Percentiles rank a stretch among this genome's conserved stretches.
Conservation (phyloP, 2,888 invertebrate species). For the Lacanobia wlatinum region DNA sequence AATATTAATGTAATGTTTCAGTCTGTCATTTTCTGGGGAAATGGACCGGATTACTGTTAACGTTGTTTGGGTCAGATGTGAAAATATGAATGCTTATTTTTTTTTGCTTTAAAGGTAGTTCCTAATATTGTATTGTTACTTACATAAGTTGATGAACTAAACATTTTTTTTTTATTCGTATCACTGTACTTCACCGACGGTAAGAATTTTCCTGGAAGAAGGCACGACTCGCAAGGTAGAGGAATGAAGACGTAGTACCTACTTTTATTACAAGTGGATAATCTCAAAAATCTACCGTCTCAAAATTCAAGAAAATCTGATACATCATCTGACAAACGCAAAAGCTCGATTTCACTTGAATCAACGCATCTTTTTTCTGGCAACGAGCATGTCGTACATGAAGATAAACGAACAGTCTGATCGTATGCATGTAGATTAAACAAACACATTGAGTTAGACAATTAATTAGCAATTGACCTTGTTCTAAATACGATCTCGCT, state of each 20-base stretch:
- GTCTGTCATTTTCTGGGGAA: constrained; percentile 1
- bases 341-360: background rate
- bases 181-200: background rate
- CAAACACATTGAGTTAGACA: constrained; percentile 47
- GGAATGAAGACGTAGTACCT: too few relatives aligned
- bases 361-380: constrained; percentile 1
- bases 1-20: constrained; percentile 1
- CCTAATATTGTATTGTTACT: too few relatives aligned
- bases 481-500: constrained; percentile 60
- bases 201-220: background rate
- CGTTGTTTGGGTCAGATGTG: background rate
- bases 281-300: too few relatives aligned
- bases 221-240: background rate
- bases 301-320: background rate
- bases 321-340: background rate
- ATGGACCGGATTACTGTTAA: constrained; percentile 12
- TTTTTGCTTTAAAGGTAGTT: too few relatives aligned
- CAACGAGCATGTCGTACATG: constrained; percentile 2
- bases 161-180: too few relatives aligned
- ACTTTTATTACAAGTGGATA: too few relatives aligned
- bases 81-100: background rate
- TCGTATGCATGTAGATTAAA: constrained; percentile 40
- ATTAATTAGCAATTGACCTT: constrained; percentile 62
- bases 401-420: constrained; percentile 21
- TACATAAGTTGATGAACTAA: too few relatives aligned